These are phyloP conservation scores for Microdon myrmicae DNA, from an alignment of 2,888 invertebrate species.

Conservation along the genomic window DNA sequence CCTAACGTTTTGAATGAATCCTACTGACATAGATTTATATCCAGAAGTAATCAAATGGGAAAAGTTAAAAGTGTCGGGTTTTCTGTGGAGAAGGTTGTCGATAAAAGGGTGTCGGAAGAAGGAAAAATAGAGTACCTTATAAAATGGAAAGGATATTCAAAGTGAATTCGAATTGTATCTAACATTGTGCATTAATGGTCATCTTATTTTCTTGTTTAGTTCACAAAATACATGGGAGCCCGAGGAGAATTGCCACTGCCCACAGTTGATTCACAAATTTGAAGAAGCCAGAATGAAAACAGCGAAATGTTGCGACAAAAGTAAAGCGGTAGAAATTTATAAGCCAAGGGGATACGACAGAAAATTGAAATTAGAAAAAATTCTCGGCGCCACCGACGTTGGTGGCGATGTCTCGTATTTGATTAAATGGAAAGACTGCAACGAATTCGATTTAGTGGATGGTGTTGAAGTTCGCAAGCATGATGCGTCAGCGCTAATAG, in stretches of 20 bases:
- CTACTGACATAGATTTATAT: too few relatives aligned
- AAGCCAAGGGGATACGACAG: slow-evolving; percentile 82
- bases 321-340: slow-evolving; percentile 70
- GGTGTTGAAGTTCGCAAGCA: slow-evolving; percentile 72
- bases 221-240: slow-evolving; percentile 98
- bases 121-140: slow-evolving; percentile 79
- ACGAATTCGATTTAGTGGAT: slow-evolving; percentile 74
- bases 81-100: slow-evolving; percentile 90
- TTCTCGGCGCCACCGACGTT: slow-evolving; percentile 90
- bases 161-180: slow-evolving; percentile 66
- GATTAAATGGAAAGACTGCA: slow-evolving; percentile 84
- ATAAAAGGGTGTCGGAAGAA: slow-evolving; percentile 76
- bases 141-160: slow-evolving; percentile 84
- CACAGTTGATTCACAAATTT: slow-evolving; percentile 85
- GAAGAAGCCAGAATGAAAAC: slow-evolving; percentile 75
- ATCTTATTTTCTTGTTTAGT: slow-evolving; percentile 59
- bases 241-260: slow-evolving; percentile 91
- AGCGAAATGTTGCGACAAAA: slow-evolving; percentile 69
- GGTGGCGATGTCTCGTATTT: slow-evolving; percentile 88
- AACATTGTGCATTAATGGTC: not conserved
- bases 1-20: too few relatives aligned
- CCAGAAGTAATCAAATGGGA: too few relatives aligned
- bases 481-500: slow-evolving; percentile 73
- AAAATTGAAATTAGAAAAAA: slow-evolving; percentile 83
- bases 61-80: slow-evolving; percentile 73